Evolutionary conservation across 2,113 vertebrate species (phyloP), one percentile per base, ranked within the genome.

Genomic region (Hepsetus odoe): DNA sequence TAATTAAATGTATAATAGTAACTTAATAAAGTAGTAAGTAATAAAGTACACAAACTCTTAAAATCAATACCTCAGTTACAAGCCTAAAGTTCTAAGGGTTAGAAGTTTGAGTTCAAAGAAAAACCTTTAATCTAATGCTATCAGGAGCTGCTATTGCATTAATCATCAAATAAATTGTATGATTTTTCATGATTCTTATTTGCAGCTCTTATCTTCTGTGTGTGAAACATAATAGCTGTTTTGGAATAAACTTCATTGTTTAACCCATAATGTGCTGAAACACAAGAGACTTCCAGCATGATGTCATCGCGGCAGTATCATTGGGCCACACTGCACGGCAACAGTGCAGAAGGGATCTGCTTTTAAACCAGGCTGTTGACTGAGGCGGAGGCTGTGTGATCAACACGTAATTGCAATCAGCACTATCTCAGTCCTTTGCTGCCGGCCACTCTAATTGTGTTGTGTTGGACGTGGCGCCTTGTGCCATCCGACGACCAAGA

Each of bases 351-450:
- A 44, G 67, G 51, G 77, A 85, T 87, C 46, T 84, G 76, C 56
- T 84, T 82, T 85, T 76, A 72, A 77, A 75, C 42, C 1, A 72
- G 76, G 40, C 72, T 14, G 83, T 77, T 81, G 85, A 88, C n/a
- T 26, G 87, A 86, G 72, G 61, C 76, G 82, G 84, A 82, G 83
- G 81, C 40, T n/a, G 53, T 62, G 76, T 58, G 76, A 83, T 86
- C 84, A 85, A 88, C 85, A 65, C 71, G 14, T 82, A 86, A 86
- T 86, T 85, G 77, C 84, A 85, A 88, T 88, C 83, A 67, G 69
- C 62, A 28, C 69, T 83, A 88, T 85, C 87, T 73, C 67, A 56
- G 67, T 72, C 76, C 65, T 86, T 84, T 76, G 83, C 65, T 74
- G 79, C 86, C 58, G 55, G 78, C 73, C 69, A 46, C 70, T 44